Evolutionary conservation across 2,797 vertebrate species (phyloP).

Genomic region (Octomys mimax): DNA sequence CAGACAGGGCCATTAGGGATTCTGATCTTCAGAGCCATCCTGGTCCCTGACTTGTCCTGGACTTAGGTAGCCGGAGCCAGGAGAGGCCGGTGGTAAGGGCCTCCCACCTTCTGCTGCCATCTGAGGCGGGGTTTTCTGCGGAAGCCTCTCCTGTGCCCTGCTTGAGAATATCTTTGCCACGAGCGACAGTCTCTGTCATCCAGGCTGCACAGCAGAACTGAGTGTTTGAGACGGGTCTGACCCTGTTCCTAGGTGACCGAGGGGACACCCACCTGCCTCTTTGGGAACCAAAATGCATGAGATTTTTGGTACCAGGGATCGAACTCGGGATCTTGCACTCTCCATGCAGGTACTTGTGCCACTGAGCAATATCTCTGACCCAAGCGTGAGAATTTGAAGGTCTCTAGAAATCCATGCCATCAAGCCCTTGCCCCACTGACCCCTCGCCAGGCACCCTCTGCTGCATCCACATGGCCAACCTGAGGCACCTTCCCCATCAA

Average conservation of each 20-base stretch:
- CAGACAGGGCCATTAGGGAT: not conserved
- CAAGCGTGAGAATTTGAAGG: not conserved
- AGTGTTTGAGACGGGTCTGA: not conserved
- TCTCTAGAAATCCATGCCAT: not conserved
- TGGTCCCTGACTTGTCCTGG: not conserved
- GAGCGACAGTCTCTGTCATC: not conserved
- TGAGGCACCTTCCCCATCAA: not conserved
- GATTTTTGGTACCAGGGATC: not conserved
- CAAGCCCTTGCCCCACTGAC: not conserved
- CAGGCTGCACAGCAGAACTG: not conserved
- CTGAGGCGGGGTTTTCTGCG: conserved; percentile 53
- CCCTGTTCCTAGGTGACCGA: not conserved
- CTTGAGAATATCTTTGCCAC: not conserved
- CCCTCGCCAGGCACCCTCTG: too few species aligned
- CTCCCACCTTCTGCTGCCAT: not conserved
- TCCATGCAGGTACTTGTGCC: too few species aligned
- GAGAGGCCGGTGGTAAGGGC: not conserved
- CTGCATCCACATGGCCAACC: not conserved
- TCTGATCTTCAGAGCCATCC: not conserved
- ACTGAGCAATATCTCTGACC: too few species aligned
- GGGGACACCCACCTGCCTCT: not conserved
- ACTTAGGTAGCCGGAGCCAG: not conserved
- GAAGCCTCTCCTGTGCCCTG: conserved; percentile 15
- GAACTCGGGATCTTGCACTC: too few species aligned
- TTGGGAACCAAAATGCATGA: not conserved